These are phyloP conservation scores for Synergus gifuensis DNA, from an alignment of 2,888 invertebrate genomes.

Conservation along the genomic window DNA sequence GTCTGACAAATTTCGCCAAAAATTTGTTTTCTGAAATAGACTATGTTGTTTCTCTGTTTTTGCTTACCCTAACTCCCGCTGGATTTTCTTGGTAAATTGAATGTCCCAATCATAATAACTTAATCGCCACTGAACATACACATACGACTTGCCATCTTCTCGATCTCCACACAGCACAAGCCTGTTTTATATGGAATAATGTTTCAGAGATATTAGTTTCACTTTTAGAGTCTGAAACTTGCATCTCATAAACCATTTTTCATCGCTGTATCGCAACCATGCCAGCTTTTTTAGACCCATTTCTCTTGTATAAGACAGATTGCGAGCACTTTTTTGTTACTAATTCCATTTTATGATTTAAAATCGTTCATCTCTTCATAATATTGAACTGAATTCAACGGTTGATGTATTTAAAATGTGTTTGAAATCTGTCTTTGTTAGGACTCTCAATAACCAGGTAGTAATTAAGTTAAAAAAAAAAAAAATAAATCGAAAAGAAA, in stretches of 20 bases:
- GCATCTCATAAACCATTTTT: slow-evolving; percentile 36
- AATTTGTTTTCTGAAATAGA: slow-evolving; percentile 73
- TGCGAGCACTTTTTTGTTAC: slow-evolving; percentile 27
- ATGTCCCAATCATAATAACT: slow-evolving; percentile 72
- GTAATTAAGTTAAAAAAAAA: not conserved
- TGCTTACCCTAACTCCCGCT: slow-evolving; percentile 77
- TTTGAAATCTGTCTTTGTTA: slow-evolving; percentile 40
- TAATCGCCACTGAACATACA: slow-evolving; percentile 56
- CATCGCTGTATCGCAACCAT: slow-evolving; percentile 4
- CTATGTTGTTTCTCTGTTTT: slow-evolving; percentile 77
- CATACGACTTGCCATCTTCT: slow-evolving; percentile 53
- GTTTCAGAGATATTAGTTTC: slow-evolving; percentile 70
- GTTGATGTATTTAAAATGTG: not conserved
- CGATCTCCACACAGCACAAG: slow-evolving; percentile 67
- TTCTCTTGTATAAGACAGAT: slow-evolving; percentile 40
- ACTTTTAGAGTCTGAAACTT: slow-evolving; percentile 45
- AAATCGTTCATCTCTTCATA: not conserved
- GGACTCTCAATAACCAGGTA: slow-evolving; percentile 22
- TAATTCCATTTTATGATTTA: not conserved
- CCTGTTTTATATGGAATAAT: slow-evolving; percentile 74
- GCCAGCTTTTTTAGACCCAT: slow-evolving; percentile 39
- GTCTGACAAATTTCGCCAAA: slow-evolving; percentile 56
- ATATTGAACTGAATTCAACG: not conserved
- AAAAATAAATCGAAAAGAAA: not conserved
- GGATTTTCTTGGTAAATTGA: slow-evolving; percentile 78